These are phyloP conservation scores for Chouioia cunea DNA, from an alignment of 2,888 invertebrate species.

Conservation along the genomic window DNA sequence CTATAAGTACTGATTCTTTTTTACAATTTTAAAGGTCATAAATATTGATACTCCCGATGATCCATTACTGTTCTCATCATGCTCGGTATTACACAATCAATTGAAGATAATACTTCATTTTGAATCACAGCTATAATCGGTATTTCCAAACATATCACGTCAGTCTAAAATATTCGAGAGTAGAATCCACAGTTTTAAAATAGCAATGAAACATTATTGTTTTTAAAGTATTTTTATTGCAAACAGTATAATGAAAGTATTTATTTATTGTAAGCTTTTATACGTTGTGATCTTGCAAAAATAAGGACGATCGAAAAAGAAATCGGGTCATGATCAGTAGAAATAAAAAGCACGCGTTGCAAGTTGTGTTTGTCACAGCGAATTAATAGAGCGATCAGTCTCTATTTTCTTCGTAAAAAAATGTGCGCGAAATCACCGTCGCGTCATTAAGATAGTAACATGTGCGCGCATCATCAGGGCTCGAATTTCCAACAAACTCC, in stretches of 20 bases:
- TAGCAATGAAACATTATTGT: too few species aligned
- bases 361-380: conserved; percentile 23
- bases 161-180: neutral
- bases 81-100: conserved; percentile 19
- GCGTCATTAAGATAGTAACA: neutral
- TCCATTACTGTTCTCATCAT: neutral
- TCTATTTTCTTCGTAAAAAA: conserved; percentile 32
- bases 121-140: conserved; percentile 17
- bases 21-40: conserved; percentile 3
- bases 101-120: conserved; percentile 19
- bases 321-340: too few species aligned
- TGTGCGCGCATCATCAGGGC: conserved; percentile 36
- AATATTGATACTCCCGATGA: conserved; percentile 20
- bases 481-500: conserved; percentile 44
- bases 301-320: too few species aligned
- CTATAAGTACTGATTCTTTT: too few species aligned
- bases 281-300: too few species aligned
- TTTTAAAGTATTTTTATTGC: too few species aligned
- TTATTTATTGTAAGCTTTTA: too few species aligned
- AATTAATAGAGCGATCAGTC: conserved; percentile 37
- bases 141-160: conserved; percentile 30
- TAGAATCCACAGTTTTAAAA: too few species aligned
- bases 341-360: too few species aligned
- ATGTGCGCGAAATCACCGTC: neutral
- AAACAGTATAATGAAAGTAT: too few species aligned